A percentile compares a stretch with the other conserved stretches of the same genome.
phyloP scores from a whole-genome alignment of 1,140 invertebrate genomes.

The Drosophila saltans region DNA sequence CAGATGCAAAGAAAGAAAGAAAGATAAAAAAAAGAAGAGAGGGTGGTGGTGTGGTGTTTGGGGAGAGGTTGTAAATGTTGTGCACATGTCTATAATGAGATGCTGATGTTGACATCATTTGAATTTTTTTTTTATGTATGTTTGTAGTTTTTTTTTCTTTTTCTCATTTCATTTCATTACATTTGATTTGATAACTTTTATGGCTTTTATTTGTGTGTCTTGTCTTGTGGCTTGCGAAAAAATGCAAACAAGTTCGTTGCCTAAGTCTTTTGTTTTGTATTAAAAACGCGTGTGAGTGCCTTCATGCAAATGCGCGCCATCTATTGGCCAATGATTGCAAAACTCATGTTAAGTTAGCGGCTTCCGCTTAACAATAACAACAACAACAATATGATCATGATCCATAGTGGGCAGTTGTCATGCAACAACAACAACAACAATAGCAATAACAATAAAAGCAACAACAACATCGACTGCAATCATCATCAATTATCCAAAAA shows the following conservation, averaged over 20 bases:
- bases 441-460: not conserved
- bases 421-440: conserved; percentile 20
- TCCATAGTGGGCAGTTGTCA: conserved; percentile 15
- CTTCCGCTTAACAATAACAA: conserved; percentile 32
- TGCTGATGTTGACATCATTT: conserved; percentile 70
- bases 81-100: conserved; percentile 59
- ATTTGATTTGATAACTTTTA: conserved; percentile 67
- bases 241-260: conserved; percentile 79
- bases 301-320: conserved; percentile 40
- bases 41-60: not conserved
- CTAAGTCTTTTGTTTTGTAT: conserved; percentile 74
- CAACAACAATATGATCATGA: conserved; percentile 3
- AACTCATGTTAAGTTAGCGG: conserved; percentile 32
- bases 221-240: conserved; percentile 63
- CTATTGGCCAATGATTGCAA: conserved; percentile 70
- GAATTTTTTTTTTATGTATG: conserved; percentile 41
- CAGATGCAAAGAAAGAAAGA: conserved; percentile 2
- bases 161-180: conserved; percentile 17
- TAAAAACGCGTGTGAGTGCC: conserved; percentile 37
- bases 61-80: conserved; percentile 7
- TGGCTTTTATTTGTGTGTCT: conserved; percentile 14
- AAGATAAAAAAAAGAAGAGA: not conserved
- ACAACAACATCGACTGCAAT: not conserved
- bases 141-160: not conserved
- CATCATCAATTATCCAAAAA: conserved; percentile 16